Base-by-base conservation (phyloP, 2,797 vertebrate species). In the Gymnothorax javanicus region DNA sequence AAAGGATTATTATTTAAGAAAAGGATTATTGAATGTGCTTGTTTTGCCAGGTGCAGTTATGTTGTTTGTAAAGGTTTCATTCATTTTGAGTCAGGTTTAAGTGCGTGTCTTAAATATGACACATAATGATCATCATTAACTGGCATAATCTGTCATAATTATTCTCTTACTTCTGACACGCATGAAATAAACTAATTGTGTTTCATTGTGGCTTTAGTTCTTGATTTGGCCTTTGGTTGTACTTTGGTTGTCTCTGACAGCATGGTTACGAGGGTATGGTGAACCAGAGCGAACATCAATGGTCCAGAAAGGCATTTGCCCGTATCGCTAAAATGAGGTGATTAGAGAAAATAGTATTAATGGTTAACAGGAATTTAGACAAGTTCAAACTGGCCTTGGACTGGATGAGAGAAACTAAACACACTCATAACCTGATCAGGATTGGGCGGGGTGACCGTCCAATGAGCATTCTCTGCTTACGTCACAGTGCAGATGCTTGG, bases 271-370 rank as follows among this genome's bases (percentile, higher is more conserved):
- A 20, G 54, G 77, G 50, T 56, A 52, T 54, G 77, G 17, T 8
- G 11, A 81, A 8, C 1, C 56, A 23, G 20, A 23, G 77, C 33
- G 71, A 75, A 1, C 17, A 43, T 75, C 71, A 9, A 15, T 27
- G 27, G 27, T 17, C 17, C 50, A 54, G 77, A 54, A n/a, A 56
- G 17, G 50, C 20, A 81, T 81, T 56, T 81, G 52, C 52, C 20
- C 2, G 77, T 81, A 77, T 81, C 77, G 4, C 50, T 56, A n/a
- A 81, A 81, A 56, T 54, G 12, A 81, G 50, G n/a, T 81, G 54
- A 79, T 79, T 79, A 25, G 77, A 81, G 77, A 81, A 43, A 81
- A 81, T 56, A 81, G 56, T 9, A 20, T 81, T 81, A 81, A 81
- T 81, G 77, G 50, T 54, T 81, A 81, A 81, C 52, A n/a, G 7